Evolutionary conservation across 37 sponge, comb jelly and placozoan species (phyloP).

Genomic region (Haliclona indistincta): DNA sequence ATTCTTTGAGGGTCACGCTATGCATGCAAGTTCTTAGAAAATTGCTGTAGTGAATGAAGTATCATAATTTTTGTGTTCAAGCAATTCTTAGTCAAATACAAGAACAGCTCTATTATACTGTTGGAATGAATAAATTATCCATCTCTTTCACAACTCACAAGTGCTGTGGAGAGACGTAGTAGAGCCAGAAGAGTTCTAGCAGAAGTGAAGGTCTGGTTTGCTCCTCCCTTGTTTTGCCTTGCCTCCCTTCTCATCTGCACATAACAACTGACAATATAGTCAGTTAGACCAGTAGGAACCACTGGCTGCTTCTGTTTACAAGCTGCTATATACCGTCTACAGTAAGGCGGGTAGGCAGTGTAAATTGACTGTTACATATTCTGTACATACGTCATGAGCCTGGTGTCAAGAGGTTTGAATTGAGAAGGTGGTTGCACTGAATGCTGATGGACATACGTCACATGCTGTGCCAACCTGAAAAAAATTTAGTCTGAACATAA

Average conservation of each 20-base stretch:
- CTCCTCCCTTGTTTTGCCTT: constrained; percentile 63
- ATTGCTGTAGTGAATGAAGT: no score
- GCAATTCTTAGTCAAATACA: no score
- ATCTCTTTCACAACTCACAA: constrained; percentile 48
- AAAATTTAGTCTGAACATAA: background rate
- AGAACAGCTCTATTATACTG: no score
- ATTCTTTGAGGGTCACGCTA: background rate
- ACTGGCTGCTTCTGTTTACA: constrained; percentile 87
- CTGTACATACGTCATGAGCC: constrained; percentile 67
- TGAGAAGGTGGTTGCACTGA: constrained; percentile 74
- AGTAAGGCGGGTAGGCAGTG: background rate
- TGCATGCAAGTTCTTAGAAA: no score
- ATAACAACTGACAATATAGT: constrained; percentile 88
- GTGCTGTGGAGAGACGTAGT: constrained; percentile 91
- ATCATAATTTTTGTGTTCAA: no score
- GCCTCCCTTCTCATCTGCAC: constrained; percentile 94
- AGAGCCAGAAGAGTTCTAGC: constrained; percentile 94
- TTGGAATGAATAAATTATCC: no score
- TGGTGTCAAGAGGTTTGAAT: constrained; percentile 78
- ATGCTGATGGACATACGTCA: constrained; percentile 97
- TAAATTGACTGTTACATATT: background rate
- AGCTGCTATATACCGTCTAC: constrained; percentile 84
- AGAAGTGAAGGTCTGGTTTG: constrained; percentile 90
- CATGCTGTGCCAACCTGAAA: constrained; percentile 90
- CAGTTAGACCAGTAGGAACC: constrained; percentile 88